Evolutionary conservation across 2,113 vertebrate genomes (phyloP).

Genomic region (Ceyx melanurus): DNA sequence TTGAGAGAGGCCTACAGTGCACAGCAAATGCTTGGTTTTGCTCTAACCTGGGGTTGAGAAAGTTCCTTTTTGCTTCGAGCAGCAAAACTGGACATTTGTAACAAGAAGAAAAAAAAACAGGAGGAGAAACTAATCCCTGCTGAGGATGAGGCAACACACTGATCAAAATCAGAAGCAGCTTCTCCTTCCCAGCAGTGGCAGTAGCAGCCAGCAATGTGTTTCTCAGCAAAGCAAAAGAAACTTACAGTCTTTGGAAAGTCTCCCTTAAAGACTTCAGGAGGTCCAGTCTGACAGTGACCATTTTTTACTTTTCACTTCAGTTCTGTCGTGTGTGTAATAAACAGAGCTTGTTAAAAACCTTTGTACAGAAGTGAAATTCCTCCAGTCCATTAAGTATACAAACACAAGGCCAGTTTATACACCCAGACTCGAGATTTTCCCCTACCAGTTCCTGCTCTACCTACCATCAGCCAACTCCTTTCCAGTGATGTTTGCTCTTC

Average conservation of each 20-base stretch:
- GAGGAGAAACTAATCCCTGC: not conserved
- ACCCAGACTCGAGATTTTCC: not conserved
- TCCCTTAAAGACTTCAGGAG: not conserved
- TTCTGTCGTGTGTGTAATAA: not conserved
- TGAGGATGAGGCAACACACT: not conserved
- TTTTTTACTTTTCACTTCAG: not conserved
- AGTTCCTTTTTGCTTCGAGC: not conserved
- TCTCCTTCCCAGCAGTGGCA: not conserved
- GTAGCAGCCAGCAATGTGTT: rapidly evolving
- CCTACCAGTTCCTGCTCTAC: not conserved
- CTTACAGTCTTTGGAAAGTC: not conserved
- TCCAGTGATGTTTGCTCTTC: not conserved
- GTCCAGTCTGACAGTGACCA: not conserved
- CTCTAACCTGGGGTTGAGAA: not conserved
- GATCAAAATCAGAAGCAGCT: not conserved
- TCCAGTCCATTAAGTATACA: not conserved
- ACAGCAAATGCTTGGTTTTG: not conserved
- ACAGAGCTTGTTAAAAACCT: not conserved
- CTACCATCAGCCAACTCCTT: not conserved
- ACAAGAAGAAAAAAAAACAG: not conserved
- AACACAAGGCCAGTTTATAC: not conserved
- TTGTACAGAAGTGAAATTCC: not conserved
- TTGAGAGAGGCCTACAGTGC: not conserved
- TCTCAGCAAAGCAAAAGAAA: not conserved
- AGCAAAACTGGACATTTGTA: not conserved